These are phyloP conservation scores for Onthophagus taurus DNA, from an alignment of 1,140 invertebrate species.

Conservation along the genomic window DNA sequence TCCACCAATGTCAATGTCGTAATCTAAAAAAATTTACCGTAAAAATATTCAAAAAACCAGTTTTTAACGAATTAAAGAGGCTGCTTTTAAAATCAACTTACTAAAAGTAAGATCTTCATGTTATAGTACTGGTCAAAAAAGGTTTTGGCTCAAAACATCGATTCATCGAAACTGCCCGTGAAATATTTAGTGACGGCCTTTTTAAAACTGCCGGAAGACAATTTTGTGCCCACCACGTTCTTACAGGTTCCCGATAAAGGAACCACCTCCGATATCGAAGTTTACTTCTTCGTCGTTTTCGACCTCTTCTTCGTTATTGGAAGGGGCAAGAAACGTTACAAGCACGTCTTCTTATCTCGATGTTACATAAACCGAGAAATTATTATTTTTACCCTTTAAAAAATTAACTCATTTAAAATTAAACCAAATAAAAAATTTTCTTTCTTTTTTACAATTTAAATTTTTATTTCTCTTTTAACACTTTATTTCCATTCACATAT, in stretches of 20 bases:
- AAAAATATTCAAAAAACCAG: constrained; percentile 7
- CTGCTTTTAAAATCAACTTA: constrained; percentile 1
- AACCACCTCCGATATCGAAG: constrained; percentile 15
- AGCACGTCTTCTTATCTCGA: constrained; percentile 2
- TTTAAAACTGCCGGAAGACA: constrained; percentile 28
- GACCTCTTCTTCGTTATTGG: constrained; percentile 10
- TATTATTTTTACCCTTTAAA: too few relatives aligned
- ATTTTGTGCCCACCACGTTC: constrained; percentile 18
- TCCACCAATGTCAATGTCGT: not conserved
- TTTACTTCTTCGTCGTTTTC: constrained; percentile 23
- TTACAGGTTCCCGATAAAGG: constrained; percentile 13
- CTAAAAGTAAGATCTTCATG: constrained; percentile 13
- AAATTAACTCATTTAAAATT: too few relatives aligned
- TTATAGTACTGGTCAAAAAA: constrained; percentile 9
- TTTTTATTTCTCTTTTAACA: not conserved
- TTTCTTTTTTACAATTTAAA: too few relatives aligned
- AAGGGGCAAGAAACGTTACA: constrained; percentile 25
- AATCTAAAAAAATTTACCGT: not conserved
- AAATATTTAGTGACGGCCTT: constrained; percentile 23
- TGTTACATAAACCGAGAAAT: constrained; percentile 9
- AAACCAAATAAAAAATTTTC: too few relatives aligned
- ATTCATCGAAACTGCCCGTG: constrained; percentile 20
- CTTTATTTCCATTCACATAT: not conserved
- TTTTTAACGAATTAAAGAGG: not conserved
- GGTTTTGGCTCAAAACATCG: constrained; percentile 13